Percentiles rank a stretch among this genome's conserved stretches.
Conservation (phyloP, 2,113 vertebrate species). For the Boleophthalmus pectinirostris region DNA sequence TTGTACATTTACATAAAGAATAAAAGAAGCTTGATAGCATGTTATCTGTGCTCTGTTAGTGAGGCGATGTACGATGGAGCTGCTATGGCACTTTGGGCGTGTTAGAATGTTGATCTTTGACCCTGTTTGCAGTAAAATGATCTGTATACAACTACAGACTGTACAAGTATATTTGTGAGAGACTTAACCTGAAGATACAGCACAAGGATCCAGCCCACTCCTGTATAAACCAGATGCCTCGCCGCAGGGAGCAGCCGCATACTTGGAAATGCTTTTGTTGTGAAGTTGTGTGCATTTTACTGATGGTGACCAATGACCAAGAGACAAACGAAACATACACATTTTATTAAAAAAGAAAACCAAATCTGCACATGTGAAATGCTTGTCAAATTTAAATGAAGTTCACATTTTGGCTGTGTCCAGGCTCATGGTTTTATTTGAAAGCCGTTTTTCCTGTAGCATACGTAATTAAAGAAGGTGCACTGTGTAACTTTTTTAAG, state of each 20-base stretch:
- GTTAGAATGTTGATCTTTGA: constrained; percentile 51
- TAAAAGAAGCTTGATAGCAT: no score
- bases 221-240: constrained; percentile 46
- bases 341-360: constrained; percentile 22
- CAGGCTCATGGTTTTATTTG: neutral
- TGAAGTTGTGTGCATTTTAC: constrained; percentile 60
- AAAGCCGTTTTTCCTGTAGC: neutral
- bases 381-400: constrained; percentile 21
- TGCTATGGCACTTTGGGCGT: constrained; percentile 52
- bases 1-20: no score
- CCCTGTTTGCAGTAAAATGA: constrained; percentile 32
- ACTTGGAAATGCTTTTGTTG: constrained; percentile 62
- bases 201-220: constrained; percentile 60
- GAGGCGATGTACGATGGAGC: constrained; percentile 42
- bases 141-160: constrained; percentile 11
- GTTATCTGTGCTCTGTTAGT: no score
- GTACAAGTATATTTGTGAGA: constrained; percentile 26
- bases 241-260: constrained; percentile 39
- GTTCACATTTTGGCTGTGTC: constrained; percentile 20
- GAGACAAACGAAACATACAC: constrained; percentile 12
- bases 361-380: constrained; percentile 26
- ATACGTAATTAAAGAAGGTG: no score
- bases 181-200: constrained; percentile 43
- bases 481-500: neutral
- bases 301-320: constrained; percentile 51